Base-by-base conservation (phyloP, 2,888 invertebrate species). In the Danaus chrysippus region DNA sequence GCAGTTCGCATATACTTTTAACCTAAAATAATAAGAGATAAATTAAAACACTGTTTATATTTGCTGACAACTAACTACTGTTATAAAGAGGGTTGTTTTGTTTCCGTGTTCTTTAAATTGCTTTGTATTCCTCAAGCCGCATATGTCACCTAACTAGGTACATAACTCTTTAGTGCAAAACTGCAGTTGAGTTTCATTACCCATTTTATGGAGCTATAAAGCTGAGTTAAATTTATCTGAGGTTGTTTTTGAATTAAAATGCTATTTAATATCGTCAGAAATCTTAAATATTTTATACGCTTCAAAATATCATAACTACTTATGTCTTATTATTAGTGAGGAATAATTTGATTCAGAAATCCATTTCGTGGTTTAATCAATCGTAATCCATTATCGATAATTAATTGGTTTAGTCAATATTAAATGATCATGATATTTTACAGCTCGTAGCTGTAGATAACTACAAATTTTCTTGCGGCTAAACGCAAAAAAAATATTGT, bases 141-240 rank as follows among this genome's bases (percentile, higher is more conserved):
- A 19, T 59, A 23, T 12, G 42, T 58, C 55, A 49, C 64, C 57
- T 61, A 61, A 58, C 55, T 58, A 58, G 63, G 55, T 56, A 64
- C 44, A 59, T 46, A 56, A 58, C 56, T 61, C 55, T 46, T 61
- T 58, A 61, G 54, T 61, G 64, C 64, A 61, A 61, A 58, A 58
- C 61, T 59, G 56, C 64, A 61, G 44, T 61, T 44, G 52, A 59
- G 56, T 61, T 64, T 59, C 54, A 64, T 57, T 59, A 61, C 59
- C 42, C 23, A 44, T 64, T 61, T 64, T 64, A 64, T 42, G 11
- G 56, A 42, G 53, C 58, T 42, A 59, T 61, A 64, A 64, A 64
- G 54, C 49, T 59, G 54, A 64, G 59, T 49, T 49, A 49, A 49
- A 49, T 49, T 49, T 17, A 17, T 15, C 49, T 49, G 49, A 49